Evolutionary conservation across 2,113 vertebrate genomes (phyloP).

Genomic region (Astur gentilis): DNA sequence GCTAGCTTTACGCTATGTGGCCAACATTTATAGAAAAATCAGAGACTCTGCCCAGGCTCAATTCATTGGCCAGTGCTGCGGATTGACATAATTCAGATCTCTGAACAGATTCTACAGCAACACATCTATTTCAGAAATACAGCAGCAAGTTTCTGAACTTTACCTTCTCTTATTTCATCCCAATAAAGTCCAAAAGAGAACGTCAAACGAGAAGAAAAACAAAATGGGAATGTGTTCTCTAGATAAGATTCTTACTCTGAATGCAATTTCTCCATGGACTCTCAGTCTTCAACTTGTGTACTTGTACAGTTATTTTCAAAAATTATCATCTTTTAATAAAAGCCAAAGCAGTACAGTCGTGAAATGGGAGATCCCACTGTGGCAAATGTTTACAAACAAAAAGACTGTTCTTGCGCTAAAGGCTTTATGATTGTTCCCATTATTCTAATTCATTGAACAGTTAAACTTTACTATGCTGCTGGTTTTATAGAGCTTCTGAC

Average conservation of each 20-base stretch:
- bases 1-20: neutral
- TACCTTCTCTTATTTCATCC: neutral
- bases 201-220: neutral
- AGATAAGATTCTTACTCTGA: neutral
- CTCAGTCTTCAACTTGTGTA: neutral
- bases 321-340: neutral
- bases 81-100: neutral
- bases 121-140: neutral
- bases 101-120: neutral
- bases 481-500: neutral
- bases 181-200: neutral
- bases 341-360: neutral
- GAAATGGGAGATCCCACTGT: neutral
- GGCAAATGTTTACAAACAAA: neutral
- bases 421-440: neutral
- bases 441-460: neutral
- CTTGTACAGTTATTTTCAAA: neutral
- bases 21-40: neutral
- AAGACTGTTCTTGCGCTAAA: neutral
- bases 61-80: accelerated
- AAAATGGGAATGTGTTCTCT: neutral
- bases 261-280: neutral
- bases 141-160: neutral
- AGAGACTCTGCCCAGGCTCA: neutral
- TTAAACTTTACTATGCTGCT: neutral